These are phyloP conservation scores for Hermodice carunculata DNA, from an alignment of 2,888 invertebrate genomes.

Conservation along the genomic window DNA sequence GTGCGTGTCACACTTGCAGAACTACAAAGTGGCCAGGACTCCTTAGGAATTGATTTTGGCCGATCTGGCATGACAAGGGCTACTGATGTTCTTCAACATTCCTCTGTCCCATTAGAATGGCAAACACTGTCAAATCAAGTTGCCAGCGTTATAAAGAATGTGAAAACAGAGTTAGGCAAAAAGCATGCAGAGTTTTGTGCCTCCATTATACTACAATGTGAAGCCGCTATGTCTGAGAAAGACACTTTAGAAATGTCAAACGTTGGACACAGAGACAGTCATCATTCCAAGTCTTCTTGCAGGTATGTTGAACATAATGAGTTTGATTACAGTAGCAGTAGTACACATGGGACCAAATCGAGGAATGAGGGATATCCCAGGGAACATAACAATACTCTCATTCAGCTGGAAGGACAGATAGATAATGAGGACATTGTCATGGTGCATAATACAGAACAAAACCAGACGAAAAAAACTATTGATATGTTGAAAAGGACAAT, in stretches of 20 bases:
- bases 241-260: constrained; percentile 9
- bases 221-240: constrained; percentile 21
- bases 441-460: constrained; percentile 12
- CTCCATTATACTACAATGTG: constrained; percentile 31
- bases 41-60: constrained; percentile 32
- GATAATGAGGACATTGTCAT: constrained; percentile 18
- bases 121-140: constrained; percentile 53
- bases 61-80: constrained; percentile 29
- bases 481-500: constrained; percentile 22
- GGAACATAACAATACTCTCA: constrained; percentile 19
- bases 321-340: too few species aligned
- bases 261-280: too few species aligned
- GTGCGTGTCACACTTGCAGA: constrained; percentile 36
- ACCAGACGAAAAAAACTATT: constrained; percentile 19
- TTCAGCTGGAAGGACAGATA: constrained; percentile 18
- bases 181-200: constrained; percentile 34
- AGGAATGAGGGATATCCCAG: too few species aligned
- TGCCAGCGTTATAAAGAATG: constrained; percentile 30
- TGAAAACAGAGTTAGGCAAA: background rate
- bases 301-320: too few species aligned
- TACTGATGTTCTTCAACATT: constrained; percentile 42
- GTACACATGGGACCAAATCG: too few species aligned
- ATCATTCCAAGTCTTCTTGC: too few species aligned
- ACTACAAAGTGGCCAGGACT: constrained; percentile 29
- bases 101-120: constrained; percentile 51